A percentile compares a stretch with the other conserved stretches of the same genome.
phyloP scores from a whole-genome alignment of 2,888 invertebrate species.

The Drosophila formosana region DNA sequence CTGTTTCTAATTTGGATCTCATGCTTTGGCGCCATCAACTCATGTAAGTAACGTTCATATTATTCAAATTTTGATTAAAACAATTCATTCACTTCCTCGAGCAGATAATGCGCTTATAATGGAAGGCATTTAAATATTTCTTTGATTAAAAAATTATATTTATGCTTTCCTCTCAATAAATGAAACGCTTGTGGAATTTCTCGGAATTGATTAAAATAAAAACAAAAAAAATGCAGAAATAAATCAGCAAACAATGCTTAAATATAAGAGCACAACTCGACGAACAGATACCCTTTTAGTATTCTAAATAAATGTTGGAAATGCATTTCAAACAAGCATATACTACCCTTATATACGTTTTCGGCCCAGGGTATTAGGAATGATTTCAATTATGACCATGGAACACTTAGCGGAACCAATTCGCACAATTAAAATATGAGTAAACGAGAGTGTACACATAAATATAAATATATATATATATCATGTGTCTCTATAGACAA shows the following conservation, averaged over 20 bases:
- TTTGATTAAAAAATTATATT: neutral
- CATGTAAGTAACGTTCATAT: slow-evolving; percentile 48
- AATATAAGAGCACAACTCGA: neutral
- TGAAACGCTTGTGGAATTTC: slow-evolving; percentile 12
- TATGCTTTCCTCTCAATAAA: neutral
- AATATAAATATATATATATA: slow-evolving; percentile 13
- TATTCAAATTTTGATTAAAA: slow-evolving; percentile 1
- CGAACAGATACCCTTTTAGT: neutral
- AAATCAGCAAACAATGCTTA: neutral
- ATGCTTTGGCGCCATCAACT: slow-evolving; percentile 12
- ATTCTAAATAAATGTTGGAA: neutral
- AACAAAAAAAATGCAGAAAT: neutral
- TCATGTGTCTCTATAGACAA: slow-evolving; percentile 18
- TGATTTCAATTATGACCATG: slow-evolving; percentile 36
- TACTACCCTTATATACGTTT: neutral
- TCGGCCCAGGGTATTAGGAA: slow-evolving; percentile 9
- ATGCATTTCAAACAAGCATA: neutral
- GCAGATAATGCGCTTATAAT: slow-evolving; percentile 13
- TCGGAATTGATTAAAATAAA: slow-evolving; percentile 32
- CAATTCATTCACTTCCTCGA: slow-evolving; percentile 7
- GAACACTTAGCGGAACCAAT: slow-evolving; percentile 36
- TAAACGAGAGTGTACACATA: neutral
- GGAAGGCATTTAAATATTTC: neutral
- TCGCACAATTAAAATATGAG: slow-evolving; percentile 43
- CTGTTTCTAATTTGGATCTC: slow-evolving; percentile 44